Evolutionary conservation across 2,113 vertebrate species (phyloP).

Genomic region (Lates calcarifer): DNA sequence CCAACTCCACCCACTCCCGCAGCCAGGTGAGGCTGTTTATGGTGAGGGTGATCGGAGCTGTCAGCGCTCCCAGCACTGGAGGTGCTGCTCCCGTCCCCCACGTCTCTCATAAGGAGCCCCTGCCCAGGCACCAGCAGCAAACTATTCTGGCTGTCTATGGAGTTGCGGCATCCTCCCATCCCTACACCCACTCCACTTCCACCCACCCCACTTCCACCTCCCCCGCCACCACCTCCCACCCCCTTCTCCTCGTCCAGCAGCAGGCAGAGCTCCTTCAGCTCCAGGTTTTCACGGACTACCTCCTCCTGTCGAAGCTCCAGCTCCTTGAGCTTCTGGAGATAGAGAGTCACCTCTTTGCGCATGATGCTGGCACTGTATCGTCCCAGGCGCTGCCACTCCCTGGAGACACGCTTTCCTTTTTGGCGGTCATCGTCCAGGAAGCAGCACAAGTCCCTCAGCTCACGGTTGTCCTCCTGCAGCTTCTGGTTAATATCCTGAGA

Average conservation of each 20-base stretch:
- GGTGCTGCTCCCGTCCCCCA: slow-evolving; percentile 96
- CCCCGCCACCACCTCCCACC: slow-evolving; percentile 68
- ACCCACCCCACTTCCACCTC: slow-evolving; percentile 48
- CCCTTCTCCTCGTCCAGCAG: slow-evolving; percentile 94
- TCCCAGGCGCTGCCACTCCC: slow-evolving; percentile 97
- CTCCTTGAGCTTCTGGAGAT: slow-evolving; percentile 96
- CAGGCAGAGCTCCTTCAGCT: slow-evolving; percentile 95
- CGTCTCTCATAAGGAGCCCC: slow-evolving; percentile 89
- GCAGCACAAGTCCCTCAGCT: slow-evolving; percentile 96
- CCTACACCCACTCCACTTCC: slow-evolving; percentile 54
- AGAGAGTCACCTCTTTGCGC: slow-evolving; percentile 97
- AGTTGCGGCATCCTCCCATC: slow-evolving; percentile 90
- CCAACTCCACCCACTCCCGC: slow-evolving; percentile 67
- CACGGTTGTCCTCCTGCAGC: slow-evolving; percentile 97
- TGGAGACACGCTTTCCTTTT: slow-evolving; percentile 96
- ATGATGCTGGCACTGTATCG: slow-evolving; percentile 94
- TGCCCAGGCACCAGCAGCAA: slow-evolving; percentile 86
- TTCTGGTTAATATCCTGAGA: slow-evolving; percentile 97
- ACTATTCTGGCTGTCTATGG: slow-evolving; percentile 95
- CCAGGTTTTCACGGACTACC: slow-evolving; percentile 94
- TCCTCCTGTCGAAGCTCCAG: slow-evolving; percentile 95
- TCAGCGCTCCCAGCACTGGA: slow-evolving; percentile 94
- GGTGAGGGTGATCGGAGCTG: slow-evolving; percentile 93
- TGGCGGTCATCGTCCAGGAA: slow-evolving; percentile 97
- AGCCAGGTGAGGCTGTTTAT: slow-evolving; percentile 89